Conservation (phyloP, 2,888 invertebrate genomes). For the Macaria liturata region DNA sequence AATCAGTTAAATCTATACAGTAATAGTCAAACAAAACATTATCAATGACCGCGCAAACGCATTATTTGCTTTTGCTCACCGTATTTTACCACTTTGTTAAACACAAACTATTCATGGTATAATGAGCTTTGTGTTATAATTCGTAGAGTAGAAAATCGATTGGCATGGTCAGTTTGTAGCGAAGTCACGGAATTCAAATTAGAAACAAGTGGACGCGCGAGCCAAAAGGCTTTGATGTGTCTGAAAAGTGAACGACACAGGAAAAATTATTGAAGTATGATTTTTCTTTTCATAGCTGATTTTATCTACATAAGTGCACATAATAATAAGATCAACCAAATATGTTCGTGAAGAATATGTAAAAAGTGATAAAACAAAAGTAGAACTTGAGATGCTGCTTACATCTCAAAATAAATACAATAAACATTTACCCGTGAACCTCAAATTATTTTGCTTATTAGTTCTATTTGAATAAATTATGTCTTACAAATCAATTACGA, state of each 20-base stretch:
- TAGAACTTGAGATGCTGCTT: no score
- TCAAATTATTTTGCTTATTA: no score
- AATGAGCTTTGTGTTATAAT: neutral
- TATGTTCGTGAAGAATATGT: no score
- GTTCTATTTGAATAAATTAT: no score
- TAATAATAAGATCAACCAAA: no score
- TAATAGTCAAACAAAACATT: constrained; percentile 12
- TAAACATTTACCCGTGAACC: no score
- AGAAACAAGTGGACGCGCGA: constrained; percentile 6
- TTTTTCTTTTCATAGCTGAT: no score
- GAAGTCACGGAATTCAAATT: constrained; percentile 10
- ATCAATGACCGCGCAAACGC: constrained; percentile 13
- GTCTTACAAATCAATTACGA: no score
- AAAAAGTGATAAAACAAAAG: no score
- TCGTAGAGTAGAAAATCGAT: constrained; percentile 14
- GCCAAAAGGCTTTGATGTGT: constrained; percentile 8
- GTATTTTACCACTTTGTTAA: constrained; percentile 9
- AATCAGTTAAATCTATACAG: neutral
- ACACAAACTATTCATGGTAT: neutral
- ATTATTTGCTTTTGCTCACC: constrained; percentile 11
- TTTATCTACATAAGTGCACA: no score
- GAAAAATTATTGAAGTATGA: neutral
- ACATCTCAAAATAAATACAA: no score
- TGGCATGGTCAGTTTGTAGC: neutral
- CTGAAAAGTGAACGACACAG: constrained; percentile 8